Base-by-base conservation (phyloP, 2,888 invertebrate genomes). In the Esperia sulphurella region DNA sequence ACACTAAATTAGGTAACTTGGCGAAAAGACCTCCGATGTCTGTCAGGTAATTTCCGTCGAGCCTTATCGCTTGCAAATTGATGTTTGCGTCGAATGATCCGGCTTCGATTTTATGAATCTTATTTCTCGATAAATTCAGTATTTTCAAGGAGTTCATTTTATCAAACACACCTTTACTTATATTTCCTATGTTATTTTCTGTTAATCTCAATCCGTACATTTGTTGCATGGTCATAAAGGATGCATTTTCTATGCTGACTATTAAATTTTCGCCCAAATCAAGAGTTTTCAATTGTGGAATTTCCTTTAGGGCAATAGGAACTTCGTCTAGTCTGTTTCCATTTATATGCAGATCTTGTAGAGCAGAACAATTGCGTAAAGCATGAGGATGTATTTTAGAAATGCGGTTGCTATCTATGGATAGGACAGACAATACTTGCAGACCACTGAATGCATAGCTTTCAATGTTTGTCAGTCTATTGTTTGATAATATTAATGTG, bases 231-330 rank as follows among this genome's bases (percentile, higher is more conserved):
- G 94, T 93, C 75, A 93, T 92, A 70, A 97, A 95, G n/a, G 95
- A 95, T 49, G 94, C 93, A 73, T 95, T 94, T 63, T 92, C 94
- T 63, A 97, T 92, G 60, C 92, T 91, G 45, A 93, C 92, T 65
- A 97, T 95, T 69, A 94, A 92, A 83, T 97, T 97, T 83, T 96
- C 95, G 29, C 95, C 96, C 59, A 97, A 90, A 81, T 96, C 96
- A 53, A 97, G 87, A 14, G 94, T 94, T 79, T 94, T 94, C 51
- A 97, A 82, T 68, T 94, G 92, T 41, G 94, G 94, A 61, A 96
- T 93, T 75, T 93, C 93, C 71, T 91, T 92, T 44, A 96, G 83
- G 41, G 94, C 95, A 57, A 92, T 90, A 48, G 96, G 96, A 52
- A 96, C 94, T 71, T 92, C 91, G 59, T 92, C 91, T 51, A 96